Evolutionary conservation across 2,888 invertebrate genomes (phyloP), one percentile per base, ranked within the genome.

Genomic region (Apeira syringaria): DNA sequence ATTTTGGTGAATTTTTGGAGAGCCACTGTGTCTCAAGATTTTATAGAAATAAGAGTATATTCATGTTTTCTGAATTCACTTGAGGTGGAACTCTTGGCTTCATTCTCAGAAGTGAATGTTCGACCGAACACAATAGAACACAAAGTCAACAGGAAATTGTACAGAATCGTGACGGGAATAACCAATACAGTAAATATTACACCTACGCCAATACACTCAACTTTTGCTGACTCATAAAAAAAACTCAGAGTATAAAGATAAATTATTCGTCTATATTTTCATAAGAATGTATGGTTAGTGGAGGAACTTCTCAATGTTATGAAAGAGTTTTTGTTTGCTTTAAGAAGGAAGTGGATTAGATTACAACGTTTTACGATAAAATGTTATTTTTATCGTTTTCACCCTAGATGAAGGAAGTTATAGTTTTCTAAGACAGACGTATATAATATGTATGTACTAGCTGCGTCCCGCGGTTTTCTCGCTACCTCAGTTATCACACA

Each of bases 211-310:
- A 41, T 38, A 44, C 30, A 44, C 38, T 44, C n/a, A 50, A 47
- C 44, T 54, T 50, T 20, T 10, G 33, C 42, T 22, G 10, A 37
- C 50, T 52, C 48, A 41, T 52, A 50, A 50, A 50, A 47, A 46
- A 37, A 46, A 50, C 44, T 46, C 35, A n/a, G 36, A 34, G 32
- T 28, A 50, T 50, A 52, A 52, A 52, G 50, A 53, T 52, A 44
- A 55, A 55, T 48, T 55, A 50, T 39, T 41, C 47, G 46, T 32
- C 38, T 36, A 50, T 53, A 55, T 48, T 48, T 50, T 48, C 38
- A 25, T 44, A 46, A 32, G 47, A 46, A 50, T 38, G 52, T 48
- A 52, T 43, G 52, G 31, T n/a, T 36, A 33, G 37, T 22, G 45
- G 36, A 31, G 41, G 31, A 52, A 55, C 43, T 47, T 55, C 32